phyloP scores from a whole-genome alignment of 2,113 vertebrate genomes.

The Anhinga anhinga region DNA sequence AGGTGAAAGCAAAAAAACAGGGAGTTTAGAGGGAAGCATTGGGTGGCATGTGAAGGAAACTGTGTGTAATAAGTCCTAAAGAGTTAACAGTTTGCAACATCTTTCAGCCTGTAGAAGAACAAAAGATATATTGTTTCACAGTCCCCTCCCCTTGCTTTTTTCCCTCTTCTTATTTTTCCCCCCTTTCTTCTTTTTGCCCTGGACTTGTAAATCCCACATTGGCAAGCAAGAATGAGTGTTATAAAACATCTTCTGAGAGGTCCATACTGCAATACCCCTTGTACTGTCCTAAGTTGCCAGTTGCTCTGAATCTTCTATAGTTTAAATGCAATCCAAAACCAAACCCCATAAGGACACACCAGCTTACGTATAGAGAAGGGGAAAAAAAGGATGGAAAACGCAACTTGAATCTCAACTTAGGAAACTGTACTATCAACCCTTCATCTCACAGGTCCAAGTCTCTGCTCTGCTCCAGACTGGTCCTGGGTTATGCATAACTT shows the following conservation, averaged over 20 bases:
- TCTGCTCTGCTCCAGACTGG: neutral
- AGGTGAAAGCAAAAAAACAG: neutral
- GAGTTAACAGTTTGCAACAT: neutral
- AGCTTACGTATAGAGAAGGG: neutral
- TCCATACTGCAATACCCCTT: neutral
- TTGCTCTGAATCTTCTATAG: neutral
- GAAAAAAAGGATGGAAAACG: neutral
- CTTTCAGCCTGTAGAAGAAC: neutral
- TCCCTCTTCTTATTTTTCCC: accelerated
- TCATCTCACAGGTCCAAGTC: neutral
- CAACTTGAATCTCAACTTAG: neutral
- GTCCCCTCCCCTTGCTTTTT: neutral
- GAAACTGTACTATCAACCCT: neutral
- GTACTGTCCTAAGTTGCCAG: neutral
- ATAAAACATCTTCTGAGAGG: neutral
- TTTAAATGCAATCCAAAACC: neutral
- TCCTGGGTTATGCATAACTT: neutral
- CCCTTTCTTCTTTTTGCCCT: neutral
- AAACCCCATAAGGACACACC: neutral
- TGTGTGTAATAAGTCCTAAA: neutral
- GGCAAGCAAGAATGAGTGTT: neutral
- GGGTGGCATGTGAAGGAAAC: neutral
- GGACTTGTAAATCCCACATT: neutral
- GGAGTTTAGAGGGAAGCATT: neutral
- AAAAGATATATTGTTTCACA: neutral